Evolutionary conservation across 2,113 vertebrate genomes (phyloP).

Genomic region (Circaetus cinerascens): DNA sequence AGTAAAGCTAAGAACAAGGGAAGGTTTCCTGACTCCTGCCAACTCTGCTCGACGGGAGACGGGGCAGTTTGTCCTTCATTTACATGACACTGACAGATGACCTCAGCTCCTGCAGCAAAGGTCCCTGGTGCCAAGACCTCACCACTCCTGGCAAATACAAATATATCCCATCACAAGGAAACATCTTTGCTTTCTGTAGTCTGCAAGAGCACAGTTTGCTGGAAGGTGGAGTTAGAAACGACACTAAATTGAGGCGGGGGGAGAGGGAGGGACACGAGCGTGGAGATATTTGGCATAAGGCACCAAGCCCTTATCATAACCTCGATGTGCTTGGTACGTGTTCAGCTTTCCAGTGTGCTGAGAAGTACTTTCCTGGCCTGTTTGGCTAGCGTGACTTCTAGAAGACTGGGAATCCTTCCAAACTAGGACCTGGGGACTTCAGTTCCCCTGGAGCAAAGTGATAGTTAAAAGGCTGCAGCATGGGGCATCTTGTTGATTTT

Average conservation of each 20-base stretch:
- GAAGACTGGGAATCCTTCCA: constrained; percentile 18
- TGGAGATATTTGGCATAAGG: neutral
- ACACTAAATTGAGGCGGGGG: neutral
- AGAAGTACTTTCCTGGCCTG: neutral
- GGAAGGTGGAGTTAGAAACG: neutral
- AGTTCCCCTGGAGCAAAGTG: neutral
- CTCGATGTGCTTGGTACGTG: neutral
- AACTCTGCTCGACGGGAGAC: neutral
- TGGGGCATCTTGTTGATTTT: neutral
- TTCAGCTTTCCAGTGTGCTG: neutral
- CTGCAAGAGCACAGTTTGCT: neutral
- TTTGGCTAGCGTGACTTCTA: neutral
- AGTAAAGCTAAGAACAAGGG: neutral
- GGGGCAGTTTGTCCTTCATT: neutral
- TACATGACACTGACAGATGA: neutral
- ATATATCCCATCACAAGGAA: accelerated
- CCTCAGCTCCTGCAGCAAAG: neutral
- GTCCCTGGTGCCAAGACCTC: neutral
- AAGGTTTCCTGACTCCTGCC: neutral
- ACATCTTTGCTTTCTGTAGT: neutral
- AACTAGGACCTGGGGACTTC: neutral
- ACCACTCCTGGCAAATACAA: neutral
- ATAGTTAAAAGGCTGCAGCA: neutral
- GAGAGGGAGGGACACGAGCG: neutral
- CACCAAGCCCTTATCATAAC: neutral